A percentile compares a stretch with the other conserved stretches of the same genome.
phyloP scores from a whole-genome alignment of 35 echinoderm and acorn worm species.

The Heliocidaris erythrogramma region DNA sequence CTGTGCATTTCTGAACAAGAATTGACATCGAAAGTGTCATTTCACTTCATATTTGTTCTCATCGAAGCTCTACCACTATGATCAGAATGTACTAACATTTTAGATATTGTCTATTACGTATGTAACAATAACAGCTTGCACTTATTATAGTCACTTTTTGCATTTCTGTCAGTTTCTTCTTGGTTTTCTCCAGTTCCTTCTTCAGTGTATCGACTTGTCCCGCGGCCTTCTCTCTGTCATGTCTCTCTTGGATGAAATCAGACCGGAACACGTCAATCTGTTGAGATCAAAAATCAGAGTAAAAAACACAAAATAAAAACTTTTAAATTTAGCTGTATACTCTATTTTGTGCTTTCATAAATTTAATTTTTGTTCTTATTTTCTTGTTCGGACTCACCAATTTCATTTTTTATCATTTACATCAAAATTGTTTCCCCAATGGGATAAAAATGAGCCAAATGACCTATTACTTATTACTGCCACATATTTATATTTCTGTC shows the following conservation, averaged over 20 bases:
- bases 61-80: too few relatives aligned
- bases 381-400: neutral
- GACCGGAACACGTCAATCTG: conserved; percentile 49
- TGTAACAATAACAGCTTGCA: too few relatives aligned
- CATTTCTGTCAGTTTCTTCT: conserved; percentile 25
- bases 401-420: too few relatives aligned
- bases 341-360: neutral
- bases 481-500: too few relatives aligned
- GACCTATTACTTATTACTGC: too few relatives aligned
- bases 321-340: neutral
- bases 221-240: conserved; percentile 28
- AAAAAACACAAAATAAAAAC: neutral
- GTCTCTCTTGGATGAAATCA: conserved; percentile 55
- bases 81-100: too few relatives aligned
- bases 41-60: too few relatives aligned
- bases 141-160: neutral
- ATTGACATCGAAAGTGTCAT: too few relatives aligned
- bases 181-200: conserved; percentile 46
- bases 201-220: conserved; percentile 26
- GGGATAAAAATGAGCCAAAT: too few relatives aligned
- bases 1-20: too few relatives aligned
- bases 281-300: neutral
- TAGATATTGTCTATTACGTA: too few relatives aligned
- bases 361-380: neutral
- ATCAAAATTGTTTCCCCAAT: too few relatives aligned